phyloP scores from a whole-genome alignment of 2,113 vertebrate species.

The Alouatta palliata region DNA sequence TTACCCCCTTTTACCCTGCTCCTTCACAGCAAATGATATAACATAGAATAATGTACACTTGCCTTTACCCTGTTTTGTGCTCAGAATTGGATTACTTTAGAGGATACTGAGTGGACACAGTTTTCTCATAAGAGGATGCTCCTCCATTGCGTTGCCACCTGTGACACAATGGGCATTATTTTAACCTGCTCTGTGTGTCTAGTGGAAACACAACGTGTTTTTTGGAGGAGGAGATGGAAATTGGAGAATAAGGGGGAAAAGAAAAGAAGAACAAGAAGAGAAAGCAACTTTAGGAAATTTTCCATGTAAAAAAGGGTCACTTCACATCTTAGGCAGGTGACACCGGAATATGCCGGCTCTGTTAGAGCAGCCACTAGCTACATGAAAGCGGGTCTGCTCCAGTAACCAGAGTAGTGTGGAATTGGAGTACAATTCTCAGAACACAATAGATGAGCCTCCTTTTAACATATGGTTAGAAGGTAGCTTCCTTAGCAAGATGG shows the following conservation, averaged over 20 bases:
- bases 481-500: neutral
- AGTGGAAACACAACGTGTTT: neutral
- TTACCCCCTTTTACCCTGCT: fast-evolving
- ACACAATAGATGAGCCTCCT: neutral
- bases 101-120: neutral
- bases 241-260: neutral
- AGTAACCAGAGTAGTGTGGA: neutral
- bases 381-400: neutral
- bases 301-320: neutral
- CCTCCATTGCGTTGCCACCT: neutral
- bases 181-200: neutral
- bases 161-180: neutral
- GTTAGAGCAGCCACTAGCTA: neutral
- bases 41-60: neutral
- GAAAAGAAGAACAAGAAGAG: neutral
- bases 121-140: neutral
- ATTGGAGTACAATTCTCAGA: neutral
- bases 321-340: neutral
- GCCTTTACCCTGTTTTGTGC: neutral
- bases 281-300: neutral
- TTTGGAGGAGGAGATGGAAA: neutral
- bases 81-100: neutral
- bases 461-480: neutral
- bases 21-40: neutral
- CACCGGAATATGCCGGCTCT: neutral